Percentiles rank a stretch among this genome's conserved stretches.
These are phyloP conservation scores for Fopius arisanus DNA, from an alignment of 1,140 invertebrate species.

Conservation along the genomic window DNA sequence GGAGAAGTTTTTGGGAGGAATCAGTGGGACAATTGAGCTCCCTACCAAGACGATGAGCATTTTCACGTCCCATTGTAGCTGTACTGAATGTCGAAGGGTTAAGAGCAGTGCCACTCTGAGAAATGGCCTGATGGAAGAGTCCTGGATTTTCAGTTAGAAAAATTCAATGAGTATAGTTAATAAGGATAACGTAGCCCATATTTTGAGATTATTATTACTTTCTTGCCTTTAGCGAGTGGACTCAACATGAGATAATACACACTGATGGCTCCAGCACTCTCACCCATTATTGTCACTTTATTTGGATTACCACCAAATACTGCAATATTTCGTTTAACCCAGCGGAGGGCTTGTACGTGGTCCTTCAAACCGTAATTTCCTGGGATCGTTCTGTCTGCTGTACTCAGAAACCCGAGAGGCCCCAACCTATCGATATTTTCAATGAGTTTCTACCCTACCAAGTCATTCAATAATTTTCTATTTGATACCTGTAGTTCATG, in stretches of 20 bases:
- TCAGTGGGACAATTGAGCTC: constrained; percentile 68
- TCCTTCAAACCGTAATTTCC: constrained; percentile 82
- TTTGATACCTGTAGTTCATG: constrained; percentile 81
- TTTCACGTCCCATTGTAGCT: constrained; percentile 68
- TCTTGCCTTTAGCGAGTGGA: constrained; percentile 69
- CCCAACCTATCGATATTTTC: constrained; percentile 60
- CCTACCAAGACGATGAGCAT: constrained; percentile 71
- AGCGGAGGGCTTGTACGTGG: constrained; percentile 75
- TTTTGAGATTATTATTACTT: neutral
- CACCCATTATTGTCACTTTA: constrained; percentile 76
- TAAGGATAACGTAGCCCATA: neutral
- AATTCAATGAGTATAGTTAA: neutral
- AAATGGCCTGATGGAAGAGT: constrained; percentile 77
- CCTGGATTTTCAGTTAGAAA: constrained; percentile 62
- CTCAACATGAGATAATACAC: constrained; percentile 76
- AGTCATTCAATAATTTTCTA: neutral
- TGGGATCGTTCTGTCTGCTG: constrained; percentile 66
- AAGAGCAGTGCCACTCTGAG: constrained; percentile 80
- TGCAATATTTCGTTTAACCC: constrained; percentile 77
- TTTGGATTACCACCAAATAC: constrained; percentile 74
- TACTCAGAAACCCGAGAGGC: constrained; percentile 74
- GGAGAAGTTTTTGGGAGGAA: constrained; percentile 63
- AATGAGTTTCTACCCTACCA: neutral
- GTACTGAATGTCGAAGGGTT: constrained; percentile 78
- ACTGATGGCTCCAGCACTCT: constrained; percentile 75